These are phyloP conservation scores for Nannoperca obscura DNA, from an alignment of 2,797 vertebrate genomes.

Conservation along the genomic window DNA sequence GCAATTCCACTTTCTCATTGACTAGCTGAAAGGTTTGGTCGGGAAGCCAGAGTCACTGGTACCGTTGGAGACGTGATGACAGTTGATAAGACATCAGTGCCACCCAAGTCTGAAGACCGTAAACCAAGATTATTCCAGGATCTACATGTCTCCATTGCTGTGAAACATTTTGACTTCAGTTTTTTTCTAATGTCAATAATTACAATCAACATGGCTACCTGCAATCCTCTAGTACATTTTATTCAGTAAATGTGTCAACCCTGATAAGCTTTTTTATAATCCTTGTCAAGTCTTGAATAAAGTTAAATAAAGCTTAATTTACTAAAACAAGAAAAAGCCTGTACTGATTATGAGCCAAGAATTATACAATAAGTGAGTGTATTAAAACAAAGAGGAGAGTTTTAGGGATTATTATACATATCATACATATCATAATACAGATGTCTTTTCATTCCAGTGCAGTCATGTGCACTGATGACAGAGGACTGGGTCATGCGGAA, in stretches of 20 bases:
- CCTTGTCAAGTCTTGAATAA: neutral
- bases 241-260: neutral
- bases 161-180: conserved; percentile 10
- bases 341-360: neutral
- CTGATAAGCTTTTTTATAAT: neutral
- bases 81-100: conserved; percentile 10
- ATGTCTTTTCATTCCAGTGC: conserved; percentile 14
- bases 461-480: conserved; percentile 24
- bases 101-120: conserved; percentile 1
- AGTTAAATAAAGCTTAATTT: neutral
- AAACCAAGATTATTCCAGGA: conserved; percentile 27
- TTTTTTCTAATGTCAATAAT: neutral
- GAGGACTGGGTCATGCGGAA: conserved; percentile 46
- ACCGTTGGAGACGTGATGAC: neutral
- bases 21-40: neutral
- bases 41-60: conserved; percentile 9
- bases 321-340: neutral
- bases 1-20: neutral
- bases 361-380: neutral
- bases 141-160: conserved; percentile 7
- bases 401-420: conserved; percentile 1
- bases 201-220: neutral
- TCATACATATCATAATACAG: neutral
- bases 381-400: conserved; percentile 8
- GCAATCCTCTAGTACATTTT: neutral